Evolutionary conservation across 2,888 invertebrate genomes (phyloP).

Genomic region (Tachystola acroxantha): DNA sequence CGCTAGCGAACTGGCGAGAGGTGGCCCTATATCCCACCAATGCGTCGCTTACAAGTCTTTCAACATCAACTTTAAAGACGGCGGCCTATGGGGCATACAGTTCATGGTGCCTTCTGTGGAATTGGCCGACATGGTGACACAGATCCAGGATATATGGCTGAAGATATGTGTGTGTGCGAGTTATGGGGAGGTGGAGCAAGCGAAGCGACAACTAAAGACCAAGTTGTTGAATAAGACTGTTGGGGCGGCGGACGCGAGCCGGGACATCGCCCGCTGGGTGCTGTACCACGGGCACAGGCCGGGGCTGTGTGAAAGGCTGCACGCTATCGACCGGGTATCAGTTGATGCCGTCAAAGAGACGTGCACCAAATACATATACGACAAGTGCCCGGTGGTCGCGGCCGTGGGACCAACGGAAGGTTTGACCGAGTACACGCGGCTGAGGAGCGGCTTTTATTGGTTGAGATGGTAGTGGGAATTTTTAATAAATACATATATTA

Average conservation of each 20-base stretch:
- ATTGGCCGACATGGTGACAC: conserved; percentile 83
- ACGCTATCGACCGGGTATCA: conserved; percentile 88
- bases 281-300: conserved; percentile 93
- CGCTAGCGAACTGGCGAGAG: conserved; percentile 87
- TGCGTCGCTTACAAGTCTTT: conserved; percentile 96
- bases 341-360: conserved; percentile 86
- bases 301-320: conserved; percentile 90
- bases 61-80: conserved; percentile 98
- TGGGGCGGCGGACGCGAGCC: conserved; percentile 89
- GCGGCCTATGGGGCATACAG: conserved; percentile 96
- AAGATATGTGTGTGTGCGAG: conserved; percentile 89
- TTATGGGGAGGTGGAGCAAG: conserved; percentile 92
- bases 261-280: conserved; percentile 96
- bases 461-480: conserved; percentile 40
- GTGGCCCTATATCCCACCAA: conserved; percentile 80
- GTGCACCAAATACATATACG: conserved; percentile 92
- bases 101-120: conserved; percentile 85
- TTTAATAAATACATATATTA: too few relatives aligned
- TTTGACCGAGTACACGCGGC: conserved; percentile 88
- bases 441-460: conserved; percentile 92
- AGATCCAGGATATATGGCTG: conserved; percentile 90
- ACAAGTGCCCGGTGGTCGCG: conserved; percentile 94
- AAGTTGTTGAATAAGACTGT: conserved; percentile 94
- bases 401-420: conserved; percentile 93
- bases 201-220: conserved; percentile 92